Evolutionary conservation across 2,888 invertebrate species (phyloP).

Genomic region (Nymphalis c-album): DNA sequence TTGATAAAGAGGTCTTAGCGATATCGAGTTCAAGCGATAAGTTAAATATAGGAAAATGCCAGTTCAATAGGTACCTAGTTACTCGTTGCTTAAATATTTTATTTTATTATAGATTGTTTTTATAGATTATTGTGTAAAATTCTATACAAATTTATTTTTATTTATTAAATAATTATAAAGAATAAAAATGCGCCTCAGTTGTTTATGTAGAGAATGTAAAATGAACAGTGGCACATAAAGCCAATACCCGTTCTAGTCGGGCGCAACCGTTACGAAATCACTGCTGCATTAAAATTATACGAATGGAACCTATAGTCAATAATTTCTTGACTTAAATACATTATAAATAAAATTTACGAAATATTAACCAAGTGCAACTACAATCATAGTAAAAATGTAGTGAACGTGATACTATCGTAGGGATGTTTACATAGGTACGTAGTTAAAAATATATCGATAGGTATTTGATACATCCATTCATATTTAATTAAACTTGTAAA

Average conservation of each 20-base stretch:
- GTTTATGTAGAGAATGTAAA: slow-evolving; percentile 56
- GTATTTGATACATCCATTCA: too few relatives aligned
- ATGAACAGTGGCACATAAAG: slow-evolving; percentile 65
- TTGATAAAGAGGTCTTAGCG: slow-evolving; percentile 74
- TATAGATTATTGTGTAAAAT: too few relatives aligned
- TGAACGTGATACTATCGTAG: too few relatives aligned
- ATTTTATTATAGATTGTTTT: background rate
- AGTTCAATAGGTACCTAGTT: slow-evolving; percentile 33
- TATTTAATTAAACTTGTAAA: too few relatives aligned
- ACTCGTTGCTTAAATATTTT: background rate
- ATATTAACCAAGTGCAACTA: background rate
- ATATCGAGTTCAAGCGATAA: slow-evolving; percentile 75
- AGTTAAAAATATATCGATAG: too few relatives aligned
- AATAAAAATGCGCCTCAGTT: slow-evolving; percentile 26
- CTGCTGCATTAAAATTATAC: slow-evolving; percentile 72
- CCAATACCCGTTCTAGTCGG: slow-evolving; percentile 78
- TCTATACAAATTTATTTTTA: background rate
- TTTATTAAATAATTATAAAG: background rate
- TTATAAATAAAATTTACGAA: slow-evolving; percentile 2
- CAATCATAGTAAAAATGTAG: background rate
- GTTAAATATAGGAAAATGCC: slow-evolving; percentile 72
- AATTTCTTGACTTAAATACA: slow-evolving; percentile 24
- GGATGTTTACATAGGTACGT: too few relatives aligned
- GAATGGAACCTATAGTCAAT: slow-evolving; percentile 34
- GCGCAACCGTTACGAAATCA: slow-evolving; percentile 80